Base-by-base conservation (phyloP, 2,797 vertebrate species). In the Rachycentron canadum region DNA sequence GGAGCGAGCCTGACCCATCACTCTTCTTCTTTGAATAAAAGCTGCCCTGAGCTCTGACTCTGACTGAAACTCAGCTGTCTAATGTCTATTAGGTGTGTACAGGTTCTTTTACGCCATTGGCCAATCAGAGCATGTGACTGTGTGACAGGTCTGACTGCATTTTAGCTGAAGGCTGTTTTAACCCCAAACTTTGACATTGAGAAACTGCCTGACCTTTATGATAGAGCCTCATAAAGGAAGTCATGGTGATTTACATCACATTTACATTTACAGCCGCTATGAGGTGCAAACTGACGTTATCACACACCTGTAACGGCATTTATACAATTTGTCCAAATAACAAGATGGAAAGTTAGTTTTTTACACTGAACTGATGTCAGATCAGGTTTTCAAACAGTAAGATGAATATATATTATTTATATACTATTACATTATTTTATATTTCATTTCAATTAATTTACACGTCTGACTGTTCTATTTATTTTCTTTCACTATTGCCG, bases 1-100 rank as follows among this genome's bases (percentile, higher is more conserved):
- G 17, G 75, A 82, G 30, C 7, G 38, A 5, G 17, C 5, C 55
- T 83, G 83, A 57, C 90, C 92, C 90, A 92, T 92, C n/a, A 7
- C 17, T 47, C 45, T 32, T 68, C 52, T 67, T 34, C 5, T 19
- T n/a, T 38, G 7, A 28, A 5, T 17, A 23, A 1, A n/a, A 10
- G 10, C 36, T 28, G 3, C 26, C 2, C 25, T 28, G 9, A 30
- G 19, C 47, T 36, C 19, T 21, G 11, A 6, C 17, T 36, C 17
- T 25, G 25, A 36, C 53, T 78, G 71, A 69, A 84, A 43, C 71
- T 60, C 65, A 63, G 50, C 59, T 53, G 41, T 64, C 2, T 3
- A 19, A 58, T 17, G 5, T 21, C 36, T 43, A 11, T 30, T 76
- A 74, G 71, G 65, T 60, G 49, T 69, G 50, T 49, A 55, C 76